These are phyloP conservation scores for Chunga burmeisteri DNA, from an alignment of 2,113 vertebrate genomes.

Conservation along the genomic window DNA sequence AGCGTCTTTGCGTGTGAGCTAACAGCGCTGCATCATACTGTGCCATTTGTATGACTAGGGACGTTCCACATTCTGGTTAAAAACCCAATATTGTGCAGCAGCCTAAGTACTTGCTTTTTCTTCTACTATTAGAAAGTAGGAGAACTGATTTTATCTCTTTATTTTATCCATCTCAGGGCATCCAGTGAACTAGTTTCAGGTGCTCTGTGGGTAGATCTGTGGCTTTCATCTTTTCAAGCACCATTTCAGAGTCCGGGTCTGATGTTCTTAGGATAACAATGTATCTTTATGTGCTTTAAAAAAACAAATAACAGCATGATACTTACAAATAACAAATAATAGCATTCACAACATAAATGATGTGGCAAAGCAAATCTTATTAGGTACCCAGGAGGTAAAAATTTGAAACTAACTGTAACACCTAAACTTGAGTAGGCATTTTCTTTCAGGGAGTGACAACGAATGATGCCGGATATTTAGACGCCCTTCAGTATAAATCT, in stretches of 20 bases:
- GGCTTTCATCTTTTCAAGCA: not conserved
- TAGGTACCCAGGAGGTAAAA: not conserved
- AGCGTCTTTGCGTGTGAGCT: not conserved
- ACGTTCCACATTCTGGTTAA: not conserved
- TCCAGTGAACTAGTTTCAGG: not conserved
- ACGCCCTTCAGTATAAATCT: not conserved
- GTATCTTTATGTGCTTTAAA: not conserved
- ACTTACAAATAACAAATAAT: not conserved
- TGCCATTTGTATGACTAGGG: not conserved
- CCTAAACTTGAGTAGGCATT: not conserved
- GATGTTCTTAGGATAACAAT: not conserved
- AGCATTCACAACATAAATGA: not conserved
- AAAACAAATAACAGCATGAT: not conserved
- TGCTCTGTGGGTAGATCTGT: not conserved
- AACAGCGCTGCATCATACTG: not conserved
- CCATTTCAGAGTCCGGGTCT: not conserved
- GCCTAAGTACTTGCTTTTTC: not conserved
- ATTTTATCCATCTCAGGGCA: not conserved
- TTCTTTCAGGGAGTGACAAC: not conserved
- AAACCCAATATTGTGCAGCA: not conserved
- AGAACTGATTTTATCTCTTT: not conserved
- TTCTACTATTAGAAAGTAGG: not conserved
- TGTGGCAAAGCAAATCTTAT: not conserved
- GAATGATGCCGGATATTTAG: not conserved
- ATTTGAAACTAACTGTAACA: not conserved